These are phyloP conservation scores for Petroica traversi DNA, from an alignment of 2,113 vertebrate genomes.

Conservation along the genomic window DNA sequence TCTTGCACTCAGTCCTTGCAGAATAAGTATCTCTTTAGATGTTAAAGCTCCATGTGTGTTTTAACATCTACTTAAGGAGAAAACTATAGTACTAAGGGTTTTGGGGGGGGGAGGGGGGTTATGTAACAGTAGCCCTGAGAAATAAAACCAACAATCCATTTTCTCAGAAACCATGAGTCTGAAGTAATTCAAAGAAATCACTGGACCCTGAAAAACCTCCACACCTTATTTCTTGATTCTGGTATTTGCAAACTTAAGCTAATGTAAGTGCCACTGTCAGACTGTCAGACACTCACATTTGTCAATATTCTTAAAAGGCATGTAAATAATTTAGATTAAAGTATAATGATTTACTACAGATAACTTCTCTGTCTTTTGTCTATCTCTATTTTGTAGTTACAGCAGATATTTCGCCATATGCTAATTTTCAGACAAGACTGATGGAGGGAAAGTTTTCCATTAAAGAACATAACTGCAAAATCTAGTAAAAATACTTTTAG, in stretches of 20 bases:
- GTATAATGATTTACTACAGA: not conserved
- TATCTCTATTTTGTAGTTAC: not conserved
- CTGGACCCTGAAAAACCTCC: not conserved
- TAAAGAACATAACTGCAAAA: not conserved
- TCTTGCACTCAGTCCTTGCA: not conserved
- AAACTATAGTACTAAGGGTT: not conserved
- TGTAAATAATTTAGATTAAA: not conserved
- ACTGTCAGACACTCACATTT: not conserved
- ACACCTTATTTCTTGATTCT: not conserved
- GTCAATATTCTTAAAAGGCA: not conserved
- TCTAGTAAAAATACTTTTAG: not conserved
- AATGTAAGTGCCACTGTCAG: not conserved
- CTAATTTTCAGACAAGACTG: not conserved
- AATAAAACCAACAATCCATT: not conserved
- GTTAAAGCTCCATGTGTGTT: not conserved
- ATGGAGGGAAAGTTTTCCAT: not conserved
- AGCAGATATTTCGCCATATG: not conserved
- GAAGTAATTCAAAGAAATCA: not conserved
- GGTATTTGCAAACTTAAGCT: not conserved
- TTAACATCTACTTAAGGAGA: not conserved
- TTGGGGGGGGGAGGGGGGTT: not conserved
- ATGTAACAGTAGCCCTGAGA: not conserved
- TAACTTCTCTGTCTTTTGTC: not conserved
- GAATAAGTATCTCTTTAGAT: not conserved
- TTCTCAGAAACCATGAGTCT: not conserved